These are phyloP conservation scores for Odontothrips loti DNA, from an alignment of 2,888 invertebrate species.

Conservation along the genomic window DNA sequence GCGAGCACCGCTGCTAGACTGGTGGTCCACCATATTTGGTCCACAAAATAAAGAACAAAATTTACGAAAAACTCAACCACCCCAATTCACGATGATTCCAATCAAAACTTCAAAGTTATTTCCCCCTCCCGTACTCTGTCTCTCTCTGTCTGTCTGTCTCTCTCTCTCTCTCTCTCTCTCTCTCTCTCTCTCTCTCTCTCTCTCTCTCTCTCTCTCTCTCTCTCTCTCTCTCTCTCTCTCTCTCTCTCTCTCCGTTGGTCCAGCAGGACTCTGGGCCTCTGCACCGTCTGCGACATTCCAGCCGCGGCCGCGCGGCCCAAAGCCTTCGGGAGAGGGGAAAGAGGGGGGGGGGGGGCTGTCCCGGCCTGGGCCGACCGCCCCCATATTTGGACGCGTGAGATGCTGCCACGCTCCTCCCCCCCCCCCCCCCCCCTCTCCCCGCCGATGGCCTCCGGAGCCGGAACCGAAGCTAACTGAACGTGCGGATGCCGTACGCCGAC, in stretches of 20 bases:
- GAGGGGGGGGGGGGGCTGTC: not conserved
- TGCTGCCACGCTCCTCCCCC: not conserved
- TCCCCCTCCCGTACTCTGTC: no score
- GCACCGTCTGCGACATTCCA: not conserved
- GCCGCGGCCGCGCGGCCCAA: not conserved
- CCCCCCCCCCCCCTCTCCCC: not conserved
- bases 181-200: no score
- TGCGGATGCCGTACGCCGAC: no score
- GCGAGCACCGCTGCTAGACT: no score
- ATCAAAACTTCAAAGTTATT: no score
- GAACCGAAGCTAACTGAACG: not conserved
- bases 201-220: not conserved
- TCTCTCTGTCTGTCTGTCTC: no score
- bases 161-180: no score
- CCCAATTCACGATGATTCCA: no score
- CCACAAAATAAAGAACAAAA: no score
- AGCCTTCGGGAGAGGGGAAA: no score
- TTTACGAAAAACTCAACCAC: no score
- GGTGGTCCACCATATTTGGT: no score
- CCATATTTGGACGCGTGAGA: conserved; percentile 1
- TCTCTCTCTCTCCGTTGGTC: not conserved
- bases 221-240: not conserved
- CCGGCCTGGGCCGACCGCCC: not conserved
- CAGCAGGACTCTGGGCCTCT: not conserved
- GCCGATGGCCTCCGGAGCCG: not conserved